A percentile compares a stretch with the other conserved stretches of the same genome.
Evolutionary conservation across 2,888 invertebrate genomes (phyloP).

Genomic region (Heliconius charithonia): DNA sequence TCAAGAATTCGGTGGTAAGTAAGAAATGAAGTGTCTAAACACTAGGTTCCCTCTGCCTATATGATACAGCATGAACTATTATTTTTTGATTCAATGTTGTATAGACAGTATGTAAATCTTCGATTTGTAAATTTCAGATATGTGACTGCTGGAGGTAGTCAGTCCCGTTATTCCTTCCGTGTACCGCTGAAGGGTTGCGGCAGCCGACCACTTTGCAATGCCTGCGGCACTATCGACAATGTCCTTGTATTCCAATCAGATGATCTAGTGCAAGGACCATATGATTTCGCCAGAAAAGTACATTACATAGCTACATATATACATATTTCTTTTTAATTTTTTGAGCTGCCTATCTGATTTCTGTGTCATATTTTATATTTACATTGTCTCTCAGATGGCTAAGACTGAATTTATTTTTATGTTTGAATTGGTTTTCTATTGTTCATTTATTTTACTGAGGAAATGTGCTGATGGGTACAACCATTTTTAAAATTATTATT

Average conservation of each 20-base stretch:
- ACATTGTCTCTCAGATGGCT: not conserved
- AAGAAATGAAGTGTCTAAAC: too few relatives aligned
- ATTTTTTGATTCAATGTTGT: too few relatives aligned
- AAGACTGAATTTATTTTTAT: not conserved
- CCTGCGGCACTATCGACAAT: slow-evolving; percentile 86
- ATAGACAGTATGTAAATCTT: not conserved
- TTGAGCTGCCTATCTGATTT: not conserved
- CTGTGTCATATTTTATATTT: not conserved
- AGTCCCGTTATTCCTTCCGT: slow-evolving; percentile 83
- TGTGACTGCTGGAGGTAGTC: slow-evolving; percentile 83
- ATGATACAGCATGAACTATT: too few relatives aligned
- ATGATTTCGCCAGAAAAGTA: slow-evolving; percentile 86
- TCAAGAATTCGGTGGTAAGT: too few relatives aligned
- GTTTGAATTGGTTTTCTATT: not conserved
- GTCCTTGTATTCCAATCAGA: slow-evolving; percentile 87
- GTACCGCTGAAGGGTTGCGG: slow-evolving; percentile 87
- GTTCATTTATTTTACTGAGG: too few relatives aligned
- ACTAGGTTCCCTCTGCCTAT: too few relatives aligned
- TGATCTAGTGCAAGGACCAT: slow-evolving; percentile 85
- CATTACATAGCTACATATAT: not conserved
- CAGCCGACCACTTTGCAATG: slow-evolving; percentile 84
- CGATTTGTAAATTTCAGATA: slow-evolving; percentile 73
- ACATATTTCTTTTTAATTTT: not conserved
- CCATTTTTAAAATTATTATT: too few relatives aligned
- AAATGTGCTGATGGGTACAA: too few relatives aligned